A percentile compares a stretch with the other conserved stretches of the same genome.
Conservation (phyloP, 2,888 invertebrate genomes). For the Torymus texanus region DNA sequence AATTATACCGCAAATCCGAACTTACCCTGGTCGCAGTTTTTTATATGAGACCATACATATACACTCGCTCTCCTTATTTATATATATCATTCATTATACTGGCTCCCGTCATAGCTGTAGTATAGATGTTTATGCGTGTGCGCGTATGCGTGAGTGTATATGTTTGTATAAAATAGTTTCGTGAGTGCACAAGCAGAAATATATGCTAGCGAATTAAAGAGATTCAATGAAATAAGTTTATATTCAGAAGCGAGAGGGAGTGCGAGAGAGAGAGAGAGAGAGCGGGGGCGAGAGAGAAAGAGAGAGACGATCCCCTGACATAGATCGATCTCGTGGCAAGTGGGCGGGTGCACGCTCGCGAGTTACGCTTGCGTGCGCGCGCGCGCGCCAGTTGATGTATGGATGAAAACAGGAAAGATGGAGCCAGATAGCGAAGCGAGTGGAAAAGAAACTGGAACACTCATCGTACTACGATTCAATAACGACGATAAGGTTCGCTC, state of each 20-base stretch:
- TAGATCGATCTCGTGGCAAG: constrained; percentile 12
- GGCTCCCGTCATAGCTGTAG: too few relatives aligned
- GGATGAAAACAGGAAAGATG: constrained; percentile 43
- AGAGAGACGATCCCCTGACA: background rate
- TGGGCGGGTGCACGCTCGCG: background rate
- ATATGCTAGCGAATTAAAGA: too few relatives aligned
- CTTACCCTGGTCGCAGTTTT: too few relatives aligned
- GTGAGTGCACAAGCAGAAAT: background rate
- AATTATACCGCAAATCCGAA: constrained; percentile 26
- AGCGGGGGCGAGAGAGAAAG: background rate
- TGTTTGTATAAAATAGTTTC: too few relatives aligned
- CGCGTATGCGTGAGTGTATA: too few relatives aligned
- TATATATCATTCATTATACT: too few relatives aligned
- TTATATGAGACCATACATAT: too few relatives aligned
- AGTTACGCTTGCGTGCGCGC: background rate
- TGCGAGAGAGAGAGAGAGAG: background rate
- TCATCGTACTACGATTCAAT: constrained; percentile 54
- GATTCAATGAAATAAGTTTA: background rate
- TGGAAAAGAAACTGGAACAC: constrained; percentile 45
- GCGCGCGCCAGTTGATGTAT: constrained; percentile 22
- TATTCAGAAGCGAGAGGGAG: background rate
- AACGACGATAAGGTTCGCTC: constrained; percentile 51
- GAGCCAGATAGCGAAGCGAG: constrained; percentile 24
- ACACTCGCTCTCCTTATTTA: too few relatives aligned
- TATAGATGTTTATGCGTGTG: too few relatives aligned